Percentiles rank a stretch among this genome's conserved stretches.
These are phyloP conservation scores for Delphinapterus leucas DNA, from an alignment of 2,113 vertebrate genomes.

Conservation along the genomic window DNA sequence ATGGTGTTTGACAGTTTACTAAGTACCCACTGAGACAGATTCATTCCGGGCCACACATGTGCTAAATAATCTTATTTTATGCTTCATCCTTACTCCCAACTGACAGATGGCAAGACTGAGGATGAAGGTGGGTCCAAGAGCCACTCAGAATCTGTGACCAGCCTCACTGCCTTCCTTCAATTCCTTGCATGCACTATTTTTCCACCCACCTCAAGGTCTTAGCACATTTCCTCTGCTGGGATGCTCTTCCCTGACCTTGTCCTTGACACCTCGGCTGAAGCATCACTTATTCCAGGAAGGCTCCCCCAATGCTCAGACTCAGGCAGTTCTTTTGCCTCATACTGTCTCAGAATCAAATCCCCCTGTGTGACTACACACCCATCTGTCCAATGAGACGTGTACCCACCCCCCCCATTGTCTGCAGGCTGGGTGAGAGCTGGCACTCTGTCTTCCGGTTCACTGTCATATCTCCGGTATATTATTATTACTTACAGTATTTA, in stretches of 20 bases:
- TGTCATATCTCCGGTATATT: not conserved
- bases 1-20: not conserved
- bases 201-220: not conserved
- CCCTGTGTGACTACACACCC: not conserved
- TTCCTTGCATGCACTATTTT: not conserved
- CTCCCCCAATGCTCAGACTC: not conserved
- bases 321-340: not conserved
- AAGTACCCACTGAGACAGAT: not conserved
- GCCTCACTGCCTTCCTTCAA: not conserved
- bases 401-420: not conserved
- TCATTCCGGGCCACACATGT: not conserved
- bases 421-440: not conserved
- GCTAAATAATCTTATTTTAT: not conserved
- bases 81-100: not conserved
- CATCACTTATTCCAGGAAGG: not conserved
- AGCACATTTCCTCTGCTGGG: not conserved
- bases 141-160: not conserved
- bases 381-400: not conserved
- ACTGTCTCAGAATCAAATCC: not conserved
- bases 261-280: not conserved
- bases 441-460: not conserved
- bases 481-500: not conserved
- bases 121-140: too few relatives aligned
- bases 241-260: not conserved
- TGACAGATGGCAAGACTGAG: not conserved